Base-by-base conservation (phyloP, 1,140 invertebrate genomes). In the Drosophila obscura region DNA sequence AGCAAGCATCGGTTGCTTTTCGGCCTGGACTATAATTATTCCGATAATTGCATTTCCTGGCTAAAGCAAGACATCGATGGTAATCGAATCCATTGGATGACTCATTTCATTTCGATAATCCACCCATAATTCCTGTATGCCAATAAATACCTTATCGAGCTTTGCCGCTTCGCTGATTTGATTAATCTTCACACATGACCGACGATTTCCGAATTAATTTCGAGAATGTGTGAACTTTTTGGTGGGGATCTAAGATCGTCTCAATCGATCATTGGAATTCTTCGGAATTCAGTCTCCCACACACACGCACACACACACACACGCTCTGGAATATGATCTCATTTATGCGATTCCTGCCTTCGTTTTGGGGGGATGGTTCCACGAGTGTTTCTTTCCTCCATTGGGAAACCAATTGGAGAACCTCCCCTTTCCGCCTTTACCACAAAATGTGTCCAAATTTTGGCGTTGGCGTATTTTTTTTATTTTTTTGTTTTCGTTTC, bases 381-480 rank as follows among this genome's bases (percentile, higher is more conserved):
- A 1, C 0, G 19, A 19, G 19, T 19, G 19, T 19, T 19, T 19
- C 19, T 50, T 69, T 55, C 24, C 44, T 49, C 22, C 26, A 28
- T 48, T 19, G 19, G 19, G 19, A 1, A 19, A 19, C 19, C 19
- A 19, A 19, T 19, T 65, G 28, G 50, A 45, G 49, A 31, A 41
- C 13, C 35, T 26, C 31, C 28, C 19, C 45, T 2, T 19, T 0
- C n/a, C 11, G 9, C 22, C 31, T 53, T 53, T 41, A 60, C 57
- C 15, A 24, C 46, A 24, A 8, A 28, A 28, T 7, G 26, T 28
- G 5, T 28, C 6, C 26, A 28, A 6, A 28, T 28, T 6, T 53
- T 19, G 16, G 52, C 44, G 50, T 73, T 61, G 69, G 69, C 56
- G 69, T 72, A 50, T 51, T 35, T 44, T 49, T 28, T 50, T 50